Percentiles rank a stretch among this genome's conserved stretches.
These are phyloP conservation scores for Bellardia pandia DNA, from an alignment of 2,888 invertebrate genomes.

Conservation along the genomic window DNA sequence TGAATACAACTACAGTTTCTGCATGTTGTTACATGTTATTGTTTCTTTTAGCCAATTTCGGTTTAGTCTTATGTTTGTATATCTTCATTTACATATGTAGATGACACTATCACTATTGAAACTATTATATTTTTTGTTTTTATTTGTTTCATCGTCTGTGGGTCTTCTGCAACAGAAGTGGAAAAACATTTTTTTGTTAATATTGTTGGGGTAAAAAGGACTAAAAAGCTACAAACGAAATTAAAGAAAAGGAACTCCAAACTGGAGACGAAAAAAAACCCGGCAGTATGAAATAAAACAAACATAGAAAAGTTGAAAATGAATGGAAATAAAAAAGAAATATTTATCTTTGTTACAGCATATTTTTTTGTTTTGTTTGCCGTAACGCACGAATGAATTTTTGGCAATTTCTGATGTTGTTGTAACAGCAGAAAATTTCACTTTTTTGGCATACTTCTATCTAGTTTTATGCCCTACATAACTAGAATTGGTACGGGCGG, in stretches of 20 bases:
- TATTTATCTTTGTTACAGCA: slow-evolving; percentile 56
- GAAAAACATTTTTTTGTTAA: slow-evolving; percentile 1
- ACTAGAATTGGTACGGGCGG: too few relatives aligned
- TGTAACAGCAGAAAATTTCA: slow-evolving; percentile 6
- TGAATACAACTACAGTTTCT: slow-evolving; percentile 7
- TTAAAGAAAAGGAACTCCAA: not conserved
- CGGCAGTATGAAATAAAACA: not conserved
- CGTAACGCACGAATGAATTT: slow-evolving; percentile 58
- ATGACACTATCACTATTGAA: slow-evolving; percentile 55
- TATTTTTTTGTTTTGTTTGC: slow-evolving; percentile 4
- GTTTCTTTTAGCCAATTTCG: not conserved
- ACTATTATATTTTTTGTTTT: slow-evolving; percentile 3
- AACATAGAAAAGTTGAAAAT: not conserved
- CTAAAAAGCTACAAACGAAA: slow-evolving; percentile 37
- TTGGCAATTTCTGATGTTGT: slow-evolving; percentile 34
- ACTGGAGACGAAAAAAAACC: not conserved
- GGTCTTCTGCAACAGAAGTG: slow-evolving; percentile 2
- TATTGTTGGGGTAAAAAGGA: not conserved
- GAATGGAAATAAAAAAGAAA: slow-evolving; percentile 35
- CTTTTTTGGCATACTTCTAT: not conserved
- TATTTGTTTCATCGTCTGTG: slow-evolving; percentile 7
- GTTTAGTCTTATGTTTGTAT: not conserved
- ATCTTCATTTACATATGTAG: slow-evolving; percentile 34
- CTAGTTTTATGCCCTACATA: not conserved
- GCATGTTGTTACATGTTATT: not conserved